phyloP scores from a whole-genome alignment of 2,797 vertebrate species.

The Staurois parvus region DNA sequence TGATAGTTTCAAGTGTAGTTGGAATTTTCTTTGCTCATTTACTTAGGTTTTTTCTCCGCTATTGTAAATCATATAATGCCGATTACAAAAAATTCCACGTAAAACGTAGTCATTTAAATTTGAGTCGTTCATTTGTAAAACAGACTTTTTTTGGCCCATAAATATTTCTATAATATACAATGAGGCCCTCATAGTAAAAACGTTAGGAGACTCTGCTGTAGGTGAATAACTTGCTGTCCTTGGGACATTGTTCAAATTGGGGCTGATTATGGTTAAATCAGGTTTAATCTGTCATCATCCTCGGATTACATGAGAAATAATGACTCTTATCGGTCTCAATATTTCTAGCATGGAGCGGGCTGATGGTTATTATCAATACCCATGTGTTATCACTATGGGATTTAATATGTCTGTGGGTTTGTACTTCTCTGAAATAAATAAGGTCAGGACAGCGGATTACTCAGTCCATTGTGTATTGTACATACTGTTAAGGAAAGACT shows the following conservation, averaged over 20 bases:
- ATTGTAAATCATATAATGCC: too few species aligned
- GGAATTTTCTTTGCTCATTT: too few species aligned
- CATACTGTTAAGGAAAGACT: slow-evolving; percentile 6
- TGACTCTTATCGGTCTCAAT: slow-evolving; percentile 18
- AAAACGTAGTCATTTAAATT: too few species aligned
- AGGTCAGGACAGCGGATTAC: neutral
- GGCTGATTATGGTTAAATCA: neutral
- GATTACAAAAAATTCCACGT: too few species aligned
- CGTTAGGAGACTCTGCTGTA: neutral
- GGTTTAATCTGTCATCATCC: slow-evolving; percentile 5
- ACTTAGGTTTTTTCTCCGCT: too few species aligned
- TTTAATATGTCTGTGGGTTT: slow-evolving; percentile 30
- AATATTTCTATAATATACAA: too few species aligned
- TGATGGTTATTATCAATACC: slow-evolving; percentile 31
- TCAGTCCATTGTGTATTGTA: slow-evolving; percentile 29
- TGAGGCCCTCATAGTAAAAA: too few species aligned
- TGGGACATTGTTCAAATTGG: neutral
- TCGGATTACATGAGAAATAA: slow-evolving; percentile 29
- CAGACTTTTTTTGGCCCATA: too few species aligned
- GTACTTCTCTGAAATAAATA: neutral
- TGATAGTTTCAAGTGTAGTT: too few species aligned
- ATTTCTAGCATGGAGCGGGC: slow-evolving; percentile 11
- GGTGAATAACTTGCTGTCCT: slow-evolving; percentile 4
- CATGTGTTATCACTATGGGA: neutral
- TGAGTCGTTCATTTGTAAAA: too few species aligned